Percentiles rank a stretch among this genome's conserved stretches.
Conservation (phyloP, 2,888 invertebrate species). For the Tetragnatha montana region DNA sequence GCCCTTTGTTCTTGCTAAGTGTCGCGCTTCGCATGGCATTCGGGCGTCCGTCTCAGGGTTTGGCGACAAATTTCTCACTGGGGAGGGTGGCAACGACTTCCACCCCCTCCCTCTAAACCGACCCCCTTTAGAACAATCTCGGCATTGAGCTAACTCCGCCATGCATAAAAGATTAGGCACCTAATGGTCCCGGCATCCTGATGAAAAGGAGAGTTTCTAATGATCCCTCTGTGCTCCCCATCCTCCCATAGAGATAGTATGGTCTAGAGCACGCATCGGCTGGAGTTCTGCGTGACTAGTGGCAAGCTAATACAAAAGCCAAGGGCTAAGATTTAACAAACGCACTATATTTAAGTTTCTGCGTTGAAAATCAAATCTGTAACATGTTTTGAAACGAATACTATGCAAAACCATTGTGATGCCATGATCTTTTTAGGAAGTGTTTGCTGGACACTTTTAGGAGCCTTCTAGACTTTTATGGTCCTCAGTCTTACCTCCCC, state of each 20-base stretch:
- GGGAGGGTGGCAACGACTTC: conserved; percentile 34
- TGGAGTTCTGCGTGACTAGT: too few relatives aligned
- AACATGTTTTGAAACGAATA: too few relatives aligned
- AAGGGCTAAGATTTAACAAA: too few relatives aligned
- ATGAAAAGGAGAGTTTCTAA: conserved; percentile 67
- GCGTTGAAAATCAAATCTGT: too few relatives aligned
- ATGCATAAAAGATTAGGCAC: conserved; percentile 70
- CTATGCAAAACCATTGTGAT: too few relatives aligned
- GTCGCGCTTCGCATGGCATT: conserved; percentile 59
- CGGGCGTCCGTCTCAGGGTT: conserved; percentile 53
- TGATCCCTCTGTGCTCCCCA: conserved; percentile 66
- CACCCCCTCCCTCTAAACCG: conserved; percentile 13
- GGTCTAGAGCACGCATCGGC: background rate
- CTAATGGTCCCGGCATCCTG: conserved; percentile 64
- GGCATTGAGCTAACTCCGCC: conserved; percentile 62
- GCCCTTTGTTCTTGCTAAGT: conserved; percentile 56
- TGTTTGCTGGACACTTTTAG: too few relatives aligned
- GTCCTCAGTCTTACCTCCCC: too few relatives aligned
- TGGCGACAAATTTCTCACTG: conserved; percentile 67
- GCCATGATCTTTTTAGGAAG: too few relatives aligned
- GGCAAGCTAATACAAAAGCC: too few relatives aligned
- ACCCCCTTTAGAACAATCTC: conserved; percentile 54
- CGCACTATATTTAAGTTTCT: too few relatives aligned
- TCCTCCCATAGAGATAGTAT: conserved; percentile 35
- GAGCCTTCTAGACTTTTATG: too few relatives aligned